A percentile compares a stretch with the other conserved stretches of the same genome.
These are phyloP conservation scores for Agrotis clavis DNA, from an alignment of 2,888 invertebrate genomes.

Conservation along the genomic window DNA sequence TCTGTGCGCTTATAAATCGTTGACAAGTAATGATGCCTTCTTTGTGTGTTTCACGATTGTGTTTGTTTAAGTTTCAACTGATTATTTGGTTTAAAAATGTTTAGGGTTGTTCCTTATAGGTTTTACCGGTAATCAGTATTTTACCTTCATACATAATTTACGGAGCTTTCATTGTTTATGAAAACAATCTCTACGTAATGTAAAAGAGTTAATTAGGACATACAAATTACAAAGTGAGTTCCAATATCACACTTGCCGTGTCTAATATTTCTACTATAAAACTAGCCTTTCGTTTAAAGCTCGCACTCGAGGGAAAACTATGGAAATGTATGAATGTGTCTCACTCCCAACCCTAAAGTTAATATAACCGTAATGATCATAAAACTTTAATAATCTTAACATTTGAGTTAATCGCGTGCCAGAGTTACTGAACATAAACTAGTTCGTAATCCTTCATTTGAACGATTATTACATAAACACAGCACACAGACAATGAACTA, in stretches of 20 bases:
- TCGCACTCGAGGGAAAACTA: background rate
- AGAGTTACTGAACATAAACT: conserved; percentile 19
- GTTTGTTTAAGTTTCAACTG: conserved; percentile 10
- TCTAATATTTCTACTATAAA: background rate
- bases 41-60: conserved; percentile 19
- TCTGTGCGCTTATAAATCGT: conserved; percentile 33
- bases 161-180: background rate
- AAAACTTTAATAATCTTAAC: conserved; percentile 5
- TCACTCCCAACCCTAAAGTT: background rate
- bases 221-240: background rate
- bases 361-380: background rate
- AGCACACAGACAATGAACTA: conserved; percentile 27
- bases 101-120: too few species aligned
- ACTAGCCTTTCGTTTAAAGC: background rate
- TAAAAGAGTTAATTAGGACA: background rate
- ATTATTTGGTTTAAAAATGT: background rate
- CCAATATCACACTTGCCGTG: background rate
- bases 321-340: background rate
- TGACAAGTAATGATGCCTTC: conserved; percentile 18
- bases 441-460: conserved; percentile 31
- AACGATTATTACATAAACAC: conserved; percentile 28
- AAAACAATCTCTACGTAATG: background rate
- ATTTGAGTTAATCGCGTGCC: conserved; percentile 26
- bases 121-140: too few species aligned
- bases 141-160: background rate